Evolutionary conservation across 2,113 vertebrate species (phyloP), one percentile per base, ranked within the genome.

Genomic region (Apaloderma vittatum): DNA sequence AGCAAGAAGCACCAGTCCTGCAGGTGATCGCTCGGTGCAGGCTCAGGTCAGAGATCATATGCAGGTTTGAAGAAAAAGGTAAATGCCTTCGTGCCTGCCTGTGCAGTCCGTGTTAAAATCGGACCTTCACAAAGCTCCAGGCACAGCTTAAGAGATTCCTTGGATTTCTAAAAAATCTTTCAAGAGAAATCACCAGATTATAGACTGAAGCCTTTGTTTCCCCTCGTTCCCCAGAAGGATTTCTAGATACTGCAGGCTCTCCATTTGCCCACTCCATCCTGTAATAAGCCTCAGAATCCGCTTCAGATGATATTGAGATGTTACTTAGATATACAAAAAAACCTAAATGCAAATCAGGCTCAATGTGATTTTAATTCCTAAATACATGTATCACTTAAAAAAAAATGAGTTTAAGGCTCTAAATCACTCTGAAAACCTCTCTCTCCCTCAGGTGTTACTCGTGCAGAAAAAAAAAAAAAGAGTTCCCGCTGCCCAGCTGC

Each of bases 141-240:
- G 45, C 24, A 49, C 11, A 17, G 14, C 3, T 88, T 57, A 43
- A 79, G 75, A 74, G 57, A 36, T 45, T 52, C 72, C 16, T 85
- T 88, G 48, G 40, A 32, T 75, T 84, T 88, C 72, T 54, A 62
- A 94, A 74, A 49, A 71, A 55, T 55, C 59, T 83, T 90, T 46
- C 36, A 59, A 62, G 81, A 91, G 59, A 83, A 89, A 24, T 36
- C 30, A 72, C 70, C 49, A 81, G 63, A 68, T 70, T 84, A 62
- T 12, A 12, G n/a, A 76, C 43, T 6, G 5, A 95, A 95, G 78
- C 20, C 12, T 92, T 93, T 94, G 61, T 43, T 82, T 90, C 57
- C 66, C 21, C 30, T 86, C 52, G 37, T 8, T 70, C 24, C 65
- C 59, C 20, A 76, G 81, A 85, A 63, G 59, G 89, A 46, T 94